Percentiles rank a stretch among this genome's conserved stretches.
Conservation (phyloP, 2,797 vertebrate species). For the Triplophysa bombifrons region DNA sequence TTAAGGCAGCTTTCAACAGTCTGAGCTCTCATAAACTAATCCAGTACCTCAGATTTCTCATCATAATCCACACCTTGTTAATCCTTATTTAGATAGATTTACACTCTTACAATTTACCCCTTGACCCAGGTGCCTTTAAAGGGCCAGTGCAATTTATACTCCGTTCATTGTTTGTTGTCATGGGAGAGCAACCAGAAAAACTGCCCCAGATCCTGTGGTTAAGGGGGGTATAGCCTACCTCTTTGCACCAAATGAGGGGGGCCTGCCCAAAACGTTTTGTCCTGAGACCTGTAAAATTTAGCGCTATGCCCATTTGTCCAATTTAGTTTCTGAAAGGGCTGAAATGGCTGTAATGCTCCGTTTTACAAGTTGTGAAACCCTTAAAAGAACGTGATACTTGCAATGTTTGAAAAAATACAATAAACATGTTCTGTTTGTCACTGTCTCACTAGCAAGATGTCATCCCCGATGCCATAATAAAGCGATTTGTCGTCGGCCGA, state of each 20-base stretch:
- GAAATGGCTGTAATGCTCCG: too few relatives aligned
- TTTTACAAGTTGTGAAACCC: background rate
- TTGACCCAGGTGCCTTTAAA: slow-evolving; percentile 28
- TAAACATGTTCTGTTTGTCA: background rate
- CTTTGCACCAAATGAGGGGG: background rate
- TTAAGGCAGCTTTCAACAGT: background rate
- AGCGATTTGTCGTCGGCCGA: slow-evolving; percentile 48
- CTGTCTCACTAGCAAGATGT: slow-evolving; percentile 54
- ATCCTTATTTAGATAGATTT: slow-evolving; percentile 24
- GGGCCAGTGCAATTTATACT: background rate
- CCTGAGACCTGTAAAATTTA: too few relatives aligned
- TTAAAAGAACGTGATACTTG: background rate
- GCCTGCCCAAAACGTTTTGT: too few relatives aligned
- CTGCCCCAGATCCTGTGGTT: too few relatives aligned
- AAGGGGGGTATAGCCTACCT: background rate
- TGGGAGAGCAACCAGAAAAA: background rate
- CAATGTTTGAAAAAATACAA: background rate
- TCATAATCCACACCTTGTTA: slow-evolving; percentile 37
- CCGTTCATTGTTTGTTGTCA: background rate
- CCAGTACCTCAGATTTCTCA: slow-evolving; percentile 20
- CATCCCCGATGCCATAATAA: slow-evolving; percentile 58
- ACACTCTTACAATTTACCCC: slow-evolving; percentile 13
- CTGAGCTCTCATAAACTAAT: background rate
- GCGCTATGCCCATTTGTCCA: too few relatives aligned
- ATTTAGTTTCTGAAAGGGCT: too few relatives aligned